phyloP scores from a whole-genome alignment of 2,113 vertebrate genomes.

The Poeciliopsis occidentalis region DNA sequence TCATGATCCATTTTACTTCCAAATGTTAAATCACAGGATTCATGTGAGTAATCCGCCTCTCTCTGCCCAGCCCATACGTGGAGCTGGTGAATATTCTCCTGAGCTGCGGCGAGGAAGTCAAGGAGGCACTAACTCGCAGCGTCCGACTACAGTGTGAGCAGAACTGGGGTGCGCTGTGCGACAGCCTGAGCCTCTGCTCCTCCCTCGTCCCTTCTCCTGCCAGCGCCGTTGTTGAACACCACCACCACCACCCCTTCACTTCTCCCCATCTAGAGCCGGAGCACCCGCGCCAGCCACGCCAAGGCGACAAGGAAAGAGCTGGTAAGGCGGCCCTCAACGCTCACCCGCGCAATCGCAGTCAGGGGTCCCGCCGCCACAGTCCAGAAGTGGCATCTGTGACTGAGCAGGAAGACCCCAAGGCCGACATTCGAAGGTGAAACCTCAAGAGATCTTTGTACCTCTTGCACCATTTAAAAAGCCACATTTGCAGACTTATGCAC shows the following conservation, averaged over 20 bases:
- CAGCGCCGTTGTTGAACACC: conserved; percentile 66
- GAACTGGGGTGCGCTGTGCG: conserved; percentile 94
- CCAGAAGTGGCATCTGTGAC: conserved; percentile 81
- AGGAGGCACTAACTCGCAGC: conserved; percentile 89
- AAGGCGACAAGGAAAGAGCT: conserved; percentile 84
- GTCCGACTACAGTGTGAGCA: conserved; percentile 94
- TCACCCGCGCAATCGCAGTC: conserved; percentile 80
- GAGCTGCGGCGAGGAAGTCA: conserved; percentile 94
- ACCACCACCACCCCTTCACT: conserved; percentile 50
- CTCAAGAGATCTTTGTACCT: conserved; percentile 50
- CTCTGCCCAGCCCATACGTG: conserved; percentile 87
- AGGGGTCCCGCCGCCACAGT: conserved; percentile 81
- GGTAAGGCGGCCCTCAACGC: conserved; percentile 79
- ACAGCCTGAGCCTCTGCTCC: conserved; percentile 93
- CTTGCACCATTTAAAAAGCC: conserved; percentile 46
- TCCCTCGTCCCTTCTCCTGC: conserved; percentile 69
- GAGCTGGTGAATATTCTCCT: conserved; percentile 95
- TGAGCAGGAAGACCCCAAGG: conserved; percentile 86
- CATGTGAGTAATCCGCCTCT: conserved; percentile 41
- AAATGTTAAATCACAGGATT: conserved; percentile 19
- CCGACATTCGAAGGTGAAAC: conserved; percentile 95
- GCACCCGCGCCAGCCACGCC: conserved; percentile 66
- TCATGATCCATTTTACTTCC: conserved; percentile 17
- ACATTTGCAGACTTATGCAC: conserved; percentile 61
- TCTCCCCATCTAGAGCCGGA: conserved; percentile 80